Base-by-base conservation (phyloP, 2,888 invertebrate genomes). In the Drosophila fungiperda region DNA sequence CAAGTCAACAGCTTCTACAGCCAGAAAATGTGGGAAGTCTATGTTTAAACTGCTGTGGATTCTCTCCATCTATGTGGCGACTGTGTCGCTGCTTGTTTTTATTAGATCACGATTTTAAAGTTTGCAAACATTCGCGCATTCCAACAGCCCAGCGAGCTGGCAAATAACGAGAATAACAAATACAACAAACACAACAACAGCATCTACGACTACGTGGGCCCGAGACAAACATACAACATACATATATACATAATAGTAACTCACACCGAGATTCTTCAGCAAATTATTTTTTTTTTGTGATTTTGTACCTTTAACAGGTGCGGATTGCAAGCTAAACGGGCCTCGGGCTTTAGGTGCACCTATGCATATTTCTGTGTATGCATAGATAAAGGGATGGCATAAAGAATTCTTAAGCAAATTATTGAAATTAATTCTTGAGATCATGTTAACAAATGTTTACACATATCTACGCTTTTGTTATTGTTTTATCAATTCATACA, bases 101-200 rank as follows among this genome's bases (percentile, higher is more conserved):
- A 92, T 89, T 91, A 86, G 92, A 92, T 91, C 92, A 92, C 91
- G 91, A 91, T 92, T 91, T 85, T 81, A 87, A 86, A 90, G 90
- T 92, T 88, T 73, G 87, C 85, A 88, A 89, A 89, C 84, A 84
- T 82, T 87, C 76, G 90, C 87, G 88, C 87, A 87, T 87, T 80
- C 90, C 86, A 76, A 71, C 73, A 68, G 62, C 70, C 64, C 70
- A 71, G 49, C 67, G 42, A 68, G 69, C 72, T 59, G 62, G 64
- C 59, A 65, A 78, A 59, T 52, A 32, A 42, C 40, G 69, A 23
- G 62, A 78, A 49, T 52, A 72, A 50, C 70, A 68, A 55, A 60
- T 38, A 50, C 63, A 54, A 54, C 67, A 58, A 68, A 80, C 63
- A 79, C 20, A 17, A 53, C 35, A 42, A 29, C 32, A 42, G 40